phyloP scores from a whole-genome alignment of 2,888 invertebrate genomes.

The Conchocele bisecta region DNA sequence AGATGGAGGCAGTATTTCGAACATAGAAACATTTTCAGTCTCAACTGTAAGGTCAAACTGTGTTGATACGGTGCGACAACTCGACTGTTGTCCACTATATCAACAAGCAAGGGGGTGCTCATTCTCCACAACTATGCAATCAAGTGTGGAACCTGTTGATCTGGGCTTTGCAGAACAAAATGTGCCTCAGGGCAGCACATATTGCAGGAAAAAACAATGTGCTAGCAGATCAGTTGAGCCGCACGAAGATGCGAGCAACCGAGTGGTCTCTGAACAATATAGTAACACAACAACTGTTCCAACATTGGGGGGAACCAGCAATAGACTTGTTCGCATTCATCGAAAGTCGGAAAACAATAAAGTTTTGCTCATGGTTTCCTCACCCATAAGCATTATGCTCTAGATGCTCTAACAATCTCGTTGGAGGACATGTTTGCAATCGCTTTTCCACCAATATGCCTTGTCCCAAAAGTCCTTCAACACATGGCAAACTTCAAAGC shows the following conservation, averaged over 20 bases:
- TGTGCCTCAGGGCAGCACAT: conserved; percentile 27
- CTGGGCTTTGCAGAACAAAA: not conserved
- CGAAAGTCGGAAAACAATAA: conserved; percentile 17
- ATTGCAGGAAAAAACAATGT: conserved; percentile 15
- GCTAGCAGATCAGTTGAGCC: conserved; percentile 22
- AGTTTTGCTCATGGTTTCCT: conserved; percentile 40
- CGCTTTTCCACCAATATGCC: conserved; percentile 42
- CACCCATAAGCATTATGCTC: conserved; percentile 21
- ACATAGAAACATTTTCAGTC: conserved; percentile 15
- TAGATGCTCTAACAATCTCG: conserved; percentile 47
- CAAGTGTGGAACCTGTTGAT: conserved; percentile 28
- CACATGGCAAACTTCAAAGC: not conserved
- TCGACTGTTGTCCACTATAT: conserved; percentile 41
- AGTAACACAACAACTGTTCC: conserved; percentile 17
- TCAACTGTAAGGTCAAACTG: conserved; percentile 6
- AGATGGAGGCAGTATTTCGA: conserved; percentile 30
- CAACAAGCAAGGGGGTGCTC: conserved; percentile 43
- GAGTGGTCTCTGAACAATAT: conserved; percentile 28
- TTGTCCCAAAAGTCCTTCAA: conserved; percentile 41
- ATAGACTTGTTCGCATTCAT: conserved; percentile 42
- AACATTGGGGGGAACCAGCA: not conserved
- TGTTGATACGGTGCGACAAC: conserved; percentile 33
- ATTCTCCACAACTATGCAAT: conserved; percentile 30
- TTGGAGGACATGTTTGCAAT: conserved; percentile 45
- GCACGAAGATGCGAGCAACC: conserved; percentile 8